phyloP scores from a whole-genome alignment of 2,797 vertebrate genomes.

The Trachurus trachurus region DNA sequence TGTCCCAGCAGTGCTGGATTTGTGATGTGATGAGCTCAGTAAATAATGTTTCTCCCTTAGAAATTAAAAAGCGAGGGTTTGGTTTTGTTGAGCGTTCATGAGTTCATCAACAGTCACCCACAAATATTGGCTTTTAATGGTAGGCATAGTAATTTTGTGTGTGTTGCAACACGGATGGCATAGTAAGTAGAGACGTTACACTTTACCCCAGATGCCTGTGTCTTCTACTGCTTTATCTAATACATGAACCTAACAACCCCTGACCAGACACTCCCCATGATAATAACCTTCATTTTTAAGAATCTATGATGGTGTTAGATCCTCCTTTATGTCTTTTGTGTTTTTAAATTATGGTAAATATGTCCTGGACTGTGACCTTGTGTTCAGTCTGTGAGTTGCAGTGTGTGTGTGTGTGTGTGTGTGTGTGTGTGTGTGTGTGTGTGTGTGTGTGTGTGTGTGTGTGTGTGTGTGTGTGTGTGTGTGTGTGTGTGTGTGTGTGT shows the following conservation, averaged over 20 bases:
- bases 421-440: too few relatives aligned
- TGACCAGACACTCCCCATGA: background rate
- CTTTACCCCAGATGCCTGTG: background rate
- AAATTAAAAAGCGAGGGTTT: constrained; percentile 39
- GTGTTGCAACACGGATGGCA: background rate
- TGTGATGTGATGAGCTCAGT: constrained; percentile 52
- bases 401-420: background rate
- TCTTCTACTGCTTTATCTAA: background rate
- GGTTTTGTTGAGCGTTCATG: background rate
- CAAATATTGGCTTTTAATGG: constrained; percentile 8
- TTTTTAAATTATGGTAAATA: background rate
- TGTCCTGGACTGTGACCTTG: background rate
- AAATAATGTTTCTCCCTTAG: constrained; percentile 35
- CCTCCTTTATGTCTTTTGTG: background rate
- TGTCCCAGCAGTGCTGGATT: constrained; percentile 46
- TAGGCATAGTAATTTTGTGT: constrained; percentile 1
- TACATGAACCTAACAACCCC: background rate
- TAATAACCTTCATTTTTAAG: background rate
- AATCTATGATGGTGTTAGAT: background rate
- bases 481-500: background rate
- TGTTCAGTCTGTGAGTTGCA: background rate
- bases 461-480: background rate
- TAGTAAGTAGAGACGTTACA: background rate
- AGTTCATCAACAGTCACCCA: constrained; percentile 18
- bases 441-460: background rate